Base-by-base conservation (phyloP, 2,888 invertebrate species). In the Psococerastis gibbosa region DNA sequence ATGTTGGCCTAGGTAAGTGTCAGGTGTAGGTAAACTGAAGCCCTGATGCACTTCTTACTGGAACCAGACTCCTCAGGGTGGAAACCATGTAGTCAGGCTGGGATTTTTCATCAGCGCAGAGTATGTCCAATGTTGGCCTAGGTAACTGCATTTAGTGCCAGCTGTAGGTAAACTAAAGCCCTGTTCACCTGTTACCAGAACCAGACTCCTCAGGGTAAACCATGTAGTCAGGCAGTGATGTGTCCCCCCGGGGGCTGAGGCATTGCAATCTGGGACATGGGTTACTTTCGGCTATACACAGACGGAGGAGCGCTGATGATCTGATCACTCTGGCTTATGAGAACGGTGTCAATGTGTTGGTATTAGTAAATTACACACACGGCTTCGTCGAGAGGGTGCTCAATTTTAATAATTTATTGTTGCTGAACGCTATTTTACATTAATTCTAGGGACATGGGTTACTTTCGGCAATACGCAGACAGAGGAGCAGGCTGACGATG, bases 321-420 rank as follows among this genome's bases (percentile, higher is more conserved):
- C 81, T 95, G 48, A 72, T 95, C 35, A 81, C 84, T 54, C 70
- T 89, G 49, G 94, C 94, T 32, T 80, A 94, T 56, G 94, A 94
- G 58, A 87, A 87, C 59, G 95, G 95, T 45, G 88, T 95, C 56
- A 95, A 95, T 63, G 71, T 94, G 46, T 95, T 64, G 95, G 95
- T 65, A 72, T 94, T 47, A 91, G 91, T 11, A 94, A 95, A 64
- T 91, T 91, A 11, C 84, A 85, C 63, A 83, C 82, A 55, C 73
- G 78, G 59, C 83, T 75, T 51, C 75, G 83, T 58, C 84, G 87
- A 6, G 95, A 95, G n/a, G n/a, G n/a, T n/a, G n/a, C n/a, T n/a
- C n/a, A n/a, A n/a, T n/a, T n/a, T n/a, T n/a, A n/a, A n/a, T n/a
- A n/a, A n/a, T n/a, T n/a, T n/a, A n/a, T n/a, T n/a, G n/a, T n/a